Base-by-base conservation (phyloP, 2,113 vertebrate species). In the Ptilonorhynchus violaceus region DNA sequence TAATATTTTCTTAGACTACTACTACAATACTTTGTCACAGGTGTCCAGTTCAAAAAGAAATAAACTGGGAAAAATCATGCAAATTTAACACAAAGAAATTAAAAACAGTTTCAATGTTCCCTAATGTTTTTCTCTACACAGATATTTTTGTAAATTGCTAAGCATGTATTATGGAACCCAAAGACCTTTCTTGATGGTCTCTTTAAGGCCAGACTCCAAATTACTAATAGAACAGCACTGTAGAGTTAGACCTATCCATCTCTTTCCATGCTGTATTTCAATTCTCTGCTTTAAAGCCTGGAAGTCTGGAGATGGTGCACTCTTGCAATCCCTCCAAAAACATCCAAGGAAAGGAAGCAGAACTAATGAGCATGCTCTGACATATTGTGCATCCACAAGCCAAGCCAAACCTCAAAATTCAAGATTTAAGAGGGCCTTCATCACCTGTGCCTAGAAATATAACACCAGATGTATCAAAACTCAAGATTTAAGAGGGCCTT, bases 251-350 rank as follows among this genome's bases (percentile, higher is more conserved):
- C 4, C 13, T 15, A 14, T 10, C 31, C 49, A 55, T 8, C 21
- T 66, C 35, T 67, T 62, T 42, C 17, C 9, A 49, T 16, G 15
- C 5, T 60, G 16, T n/a, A 22, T 49, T 50, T 53, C 7, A 18
- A 42, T 79, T 35, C 15, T 27, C 66, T 79, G 23, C 22, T 19
- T 66, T 73, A 49, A 91, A 72, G 4, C 15, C 13, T 53, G 39
- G 13, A 76, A 50, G 8, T 49, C 30, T 55, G 13, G 52, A 87
- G 30, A 47, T 0, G 0, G 14, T 17, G 8, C 1, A 0, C 30
- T 87, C 24, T 14, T 53, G 10, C 8, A 50, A 62, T 23, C 12
- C 20, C 14, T 42, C 42, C 15, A 86, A 66, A 76, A 81, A 15
- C 17, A 28, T 46, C 49, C 37, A 30, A 81, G 50, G 12, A 83